Base-by-base conservation (phyloP, 1,140 invertebrate species). In the Goniozus legneri region DNA sequence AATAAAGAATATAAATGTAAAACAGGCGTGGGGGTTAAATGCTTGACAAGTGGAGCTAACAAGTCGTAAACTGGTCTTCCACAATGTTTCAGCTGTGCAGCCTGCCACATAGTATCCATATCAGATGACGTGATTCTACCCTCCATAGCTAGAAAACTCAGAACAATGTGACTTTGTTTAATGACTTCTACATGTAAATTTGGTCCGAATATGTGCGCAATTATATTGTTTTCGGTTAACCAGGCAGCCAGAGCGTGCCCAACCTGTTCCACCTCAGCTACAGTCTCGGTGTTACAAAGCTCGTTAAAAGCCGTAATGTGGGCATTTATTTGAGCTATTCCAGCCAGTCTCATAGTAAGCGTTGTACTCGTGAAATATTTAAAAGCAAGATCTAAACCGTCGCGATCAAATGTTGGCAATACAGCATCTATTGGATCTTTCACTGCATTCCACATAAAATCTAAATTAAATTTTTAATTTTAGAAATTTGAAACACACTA, bases 111-210 rank as follows among this genome's bases (percentile, higher is more conserved):
- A 19, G 89, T 84, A 66, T 96, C 91, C 50, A 97, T 86, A 61
- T 97, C 91, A 49, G 92, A 90, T 35, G 90, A 86, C 1, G 89
- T 93, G 13, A 97, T 88, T 45, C 91, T 83, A 27, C 89, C 87
- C 69, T 96, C 92, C 71, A 93, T 88, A 0, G 93, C 93, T 16
- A 97, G 74, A 67, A 96, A 95, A 64, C 92, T 95, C 8, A 96
- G 75, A 36, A 96, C 87, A 52, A 95, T 87, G 67, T 95, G 93
- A 56, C 92, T 93, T 62, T 95, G 92, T 71, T 97, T 97, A 21
- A 97, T 91, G 12, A 92, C 86, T 79, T 96, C 93, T 22, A 95
- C 92, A 77, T 97, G 94, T 42, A 96, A 78, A 80, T 97, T 97
- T 34, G 93, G 94, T 27, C 93, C 93, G 79, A 96, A 97, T 30